These are phyloP conservation scores for Leucophenga varia DNA, from an alignment of 1,140 invertebrate genomes.

Conservation along the genomic window DNA sequence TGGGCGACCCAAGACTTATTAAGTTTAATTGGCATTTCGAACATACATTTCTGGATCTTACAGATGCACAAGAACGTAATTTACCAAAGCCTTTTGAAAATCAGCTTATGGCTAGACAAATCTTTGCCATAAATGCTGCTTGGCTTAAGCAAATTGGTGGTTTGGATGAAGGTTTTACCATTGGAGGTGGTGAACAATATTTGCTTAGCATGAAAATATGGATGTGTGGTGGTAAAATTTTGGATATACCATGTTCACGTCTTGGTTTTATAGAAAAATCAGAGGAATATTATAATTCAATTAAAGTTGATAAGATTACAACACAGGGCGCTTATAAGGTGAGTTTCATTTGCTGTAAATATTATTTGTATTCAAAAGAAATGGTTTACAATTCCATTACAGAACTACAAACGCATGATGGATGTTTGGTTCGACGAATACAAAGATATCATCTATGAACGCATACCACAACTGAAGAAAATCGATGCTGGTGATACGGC, in stretches of 20 bases:
- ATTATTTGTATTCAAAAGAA: too few species aligned
- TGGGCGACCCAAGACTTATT: constrained; percentile 64
- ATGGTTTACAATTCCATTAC: too few species aligned
- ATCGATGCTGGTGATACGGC: too few species aligned
- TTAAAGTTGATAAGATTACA: too few species aligned
- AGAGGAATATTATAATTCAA: too few species aligned
- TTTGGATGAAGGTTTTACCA: constrained; percentile 77
- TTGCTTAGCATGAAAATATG: constrained; percentile 89
- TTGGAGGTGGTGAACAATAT: constrained; percentile 89
- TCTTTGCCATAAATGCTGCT: constrained; percentile 83
- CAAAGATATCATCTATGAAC: constrained; percentile 76
- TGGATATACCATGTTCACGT: constrained; percentile 85
- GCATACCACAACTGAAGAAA: constrained; percentile 72
- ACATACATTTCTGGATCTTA: too few species aligned
- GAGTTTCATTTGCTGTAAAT: too few species aligned
- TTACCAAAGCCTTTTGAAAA: constrained; percentile 83
- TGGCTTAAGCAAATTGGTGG: constrained; percentile 93
- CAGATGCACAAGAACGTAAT: too few species aligned
- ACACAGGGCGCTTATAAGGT: too few species aligned
- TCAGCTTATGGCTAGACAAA: constrained; percentile 86
- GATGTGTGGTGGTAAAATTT: constrained; percentile 85
- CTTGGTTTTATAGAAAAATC: constrained; percentile 87
- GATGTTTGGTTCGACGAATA: constrained; percentile 98
- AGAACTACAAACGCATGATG: constrained; percentile 85
- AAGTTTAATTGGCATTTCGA: constrained; percentile 95